Percentiles rank a stretch among this genome's conserved stretches.
phyloP scores from a whole-genome alignment of 1,140 invertebrate species.

The Himalopsyche phryganea region DNA sequence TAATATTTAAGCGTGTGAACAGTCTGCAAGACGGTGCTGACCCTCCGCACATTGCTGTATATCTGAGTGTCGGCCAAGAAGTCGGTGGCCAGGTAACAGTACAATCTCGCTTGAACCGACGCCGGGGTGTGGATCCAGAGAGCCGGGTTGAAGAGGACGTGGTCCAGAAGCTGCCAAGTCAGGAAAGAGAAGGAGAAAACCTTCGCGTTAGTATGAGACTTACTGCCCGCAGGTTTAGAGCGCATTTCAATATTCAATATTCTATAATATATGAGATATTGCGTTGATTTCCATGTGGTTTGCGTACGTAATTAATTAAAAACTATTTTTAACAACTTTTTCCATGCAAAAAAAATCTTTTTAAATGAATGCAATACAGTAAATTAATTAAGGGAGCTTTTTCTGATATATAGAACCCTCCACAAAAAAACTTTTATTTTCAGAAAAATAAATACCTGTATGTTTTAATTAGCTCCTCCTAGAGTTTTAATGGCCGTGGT shows the following conservation, averaged over 20 bases:
- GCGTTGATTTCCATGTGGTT: too few species aligned
- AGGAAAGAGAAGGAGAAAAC: constrained; percentile 74
- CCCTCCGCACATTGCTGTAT: constrained; percentile 92
- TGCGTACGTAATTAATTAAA: too few species aligned
- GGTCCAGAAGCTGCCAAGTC: constrained; percentile 93
- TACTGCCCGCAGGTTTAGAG: constrained; percentile 33
- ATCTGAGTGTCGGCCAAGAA: constrained; percentile 97
- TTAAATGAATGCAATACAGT: too few species aligned
- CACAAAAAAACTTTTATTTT: too few species aligned
- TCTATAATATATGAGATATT: too few species aligned
- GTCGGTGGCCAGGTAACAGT: constrained; percentile 96
- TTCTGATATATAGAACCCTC: too few species aligned
- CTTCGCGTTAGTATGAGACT: constrained; percentile 54
- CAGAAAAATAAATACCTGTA: too few species aligned
- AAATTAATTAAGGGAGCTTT: too few species aligned
- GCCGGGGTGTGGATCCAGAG: constrained; percentile 98
- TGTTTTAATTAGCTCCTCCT: too few species aligned
- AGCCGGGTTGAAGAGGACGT: constrained; percentile 97
- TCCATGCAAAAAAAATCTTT: too few species aligned
- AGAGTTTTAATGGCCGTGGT: too few species aligned
- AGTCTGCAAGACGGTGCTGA: constrained; percentile 96
- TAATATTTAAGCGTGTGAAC: constrained; percentile 98
- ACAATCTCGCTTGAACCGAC: constrained; percentile 92
- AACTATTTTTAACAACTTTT: too few species aligned
- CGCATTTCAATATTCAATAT: constrained; percentile 17